Percentiles rank a stretch among this genome's conserved stretches.
phyloP scores from a whole-genome alignment of 1,140 invertebrate species.

The Trichoplusia ni region DNA sequence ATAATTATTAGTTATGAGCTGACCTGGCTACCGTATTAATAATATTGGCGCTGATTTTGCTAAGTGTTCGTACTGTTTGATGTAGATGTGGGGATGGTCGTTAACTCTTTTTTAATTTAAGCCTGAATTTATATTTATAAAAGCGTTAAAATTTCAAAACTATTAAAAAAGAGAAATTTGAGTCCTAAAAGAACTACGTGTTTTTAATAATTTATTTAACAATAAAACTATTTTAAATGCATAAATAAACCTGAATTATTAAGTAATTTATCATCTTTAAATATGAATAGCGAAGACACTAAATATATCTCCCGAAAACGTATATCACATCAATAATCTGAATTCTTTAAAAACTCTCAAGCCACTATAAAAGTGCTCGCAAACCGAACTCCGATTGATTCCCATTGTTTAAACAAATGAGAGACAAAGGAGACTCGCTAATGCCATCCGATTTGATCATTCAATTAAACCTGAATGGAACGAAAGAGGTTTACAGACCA shows the following conservation, averaged over 20 bases:
- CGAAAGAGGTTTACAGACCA: constrained; percentile 68
- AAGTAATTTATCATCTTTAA: too few species aligned
- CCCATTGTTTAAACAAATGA: constrained; percentile 57
- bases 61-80: constrained; percentile 6
- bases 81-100: not conserved
- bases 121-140: too few species aligned
- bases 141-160: too few species aligned
- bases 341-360: not conserved
- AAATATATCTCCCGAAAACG: too few species aligned
- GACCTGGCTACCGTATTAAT: constrained; percentile 15
- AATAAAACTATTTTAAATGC: too few species aligned
- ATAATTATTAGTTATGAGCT: constrained; percentile 15
- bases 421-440: constrained; percentile 55
- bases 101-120: too few species aligned
- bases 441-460: constrained; percentile 64
- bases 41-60: not conserved
- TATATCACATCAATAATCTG: too few species aligned
- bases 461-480: constrained; percentile 70
- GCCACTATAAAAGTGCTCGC: not conserved
- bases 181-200: too few species aligned
- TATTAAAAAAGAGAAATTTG: too few species aligned
- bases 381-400: constrained; percentile 40
- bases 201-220: too few species aligned
- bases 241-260: too few species aligned
- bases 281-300: too few species aligned